These are phyloP conservation scores for Mycteria americana DNA, from an alignment of 2,797 vertebrate genomes.

Conservation along the genomic window DNA sequence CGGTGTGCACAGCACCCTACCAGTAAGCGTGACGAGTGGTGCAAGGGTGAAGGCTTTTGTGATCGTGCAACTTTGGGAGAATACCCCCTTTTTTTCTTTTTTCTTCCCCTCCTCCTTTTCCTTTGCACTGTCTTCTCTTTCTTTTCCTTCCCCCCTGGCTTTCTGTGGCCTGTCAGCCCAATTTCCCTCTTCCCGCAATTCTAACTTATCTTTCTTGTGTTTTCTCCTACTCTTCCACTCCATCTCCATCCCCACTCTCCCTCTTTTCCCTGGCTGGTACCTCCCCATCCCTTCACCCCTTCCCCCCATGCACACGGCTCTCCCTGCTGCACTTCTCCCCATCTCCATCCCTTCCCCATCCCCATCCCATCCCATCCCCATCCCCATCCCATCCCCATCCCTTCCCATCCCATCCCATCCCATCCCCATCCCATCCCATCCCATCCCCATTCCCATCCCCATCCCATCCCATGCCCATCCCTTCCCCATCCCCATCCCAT, in stretches of 20 bases:
- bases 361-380: not conserved
- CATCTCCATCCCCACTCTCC: not conserved
- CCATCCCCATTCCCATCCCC: not conserved
- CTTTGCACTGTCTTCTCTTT: not conserved
- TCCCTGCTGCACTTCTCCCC: not conserved
- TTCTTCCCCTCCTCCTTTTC: not conserved
- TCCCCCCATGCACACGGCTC: accelerated
- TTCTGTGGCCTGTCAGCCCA: not conserved
- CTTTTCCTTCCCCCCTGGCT: not conserved
- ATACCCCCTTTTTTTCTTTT: not conserved
- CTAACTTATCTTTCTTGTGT: not conserved
- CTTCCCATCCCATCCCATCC: not conserved
- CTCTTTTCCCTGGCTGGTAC: not conserved
- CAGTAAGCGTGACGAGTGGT: accelerated
- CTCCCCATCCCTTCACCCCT: no score
- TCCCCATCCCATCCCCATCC: not conserved
- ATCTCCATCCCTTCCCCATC: not conserved
- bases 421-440: not conserved
- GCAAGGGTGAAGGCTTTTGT: not conserved
- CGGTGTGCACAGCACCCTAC: accelerated
- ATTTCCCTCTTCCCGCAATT: not conserved
- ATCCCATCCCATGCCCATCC: not conserved
- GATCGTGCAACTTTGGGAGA: not conserved
- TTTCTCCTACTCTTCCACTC: not conserved
- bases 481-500: not conserved